phyloP scores from a whole-genome alignment of 1,140 invertebrate species.

The Liolophura sinensis region DNA sequence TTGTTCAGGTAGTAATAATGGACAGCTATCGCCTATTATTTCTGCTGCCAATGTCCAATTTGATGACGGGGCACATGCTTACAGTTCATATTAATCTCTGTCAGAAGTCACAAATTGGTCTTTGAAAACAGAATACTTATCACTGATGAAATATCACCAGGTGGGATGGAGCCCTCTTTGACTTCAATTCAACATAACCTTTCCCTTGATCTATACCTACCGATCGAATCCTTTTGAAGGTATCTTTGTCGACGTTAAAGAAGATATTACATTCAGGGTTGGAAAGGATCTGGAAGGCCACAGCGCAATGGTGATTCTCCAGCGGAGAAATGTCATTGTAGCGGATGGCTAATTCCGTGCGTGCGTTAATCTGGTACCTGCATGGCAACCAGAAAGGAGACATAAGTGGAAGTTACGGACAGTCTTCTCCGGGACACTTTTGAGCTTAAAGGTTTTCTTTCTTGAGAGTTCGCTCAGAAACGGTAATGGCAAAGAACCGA shows the following conservation, averaged over 20 bases:
- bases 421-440: background rate
- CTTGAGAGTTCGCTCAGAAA: no score
- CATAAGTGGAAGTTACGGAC: background rate
- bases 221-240: conserved; percentile 81
- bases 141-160: no score
- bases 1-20: no score
- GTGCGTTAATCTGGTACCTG: conserved; percentile 74
- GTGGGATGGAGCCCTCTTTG: no score
- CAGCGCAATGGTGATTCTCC: conserved; percentile 88
- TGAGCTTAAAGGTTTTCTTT: background rate
- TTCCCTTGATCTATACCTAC: conserved; percentile 65
- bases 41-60: no score
- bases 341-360: conserved; percentile 80
- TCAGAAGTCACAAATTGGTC: no score
- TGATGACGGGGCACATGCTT: no score
- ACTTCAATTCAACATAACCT: no score
- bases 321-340: conserved; percentile 89
- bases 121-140: no score
- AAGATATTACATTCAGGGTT: conserved; percentile 82
- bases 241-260: conserved; percentile 82
- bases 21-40: no score
- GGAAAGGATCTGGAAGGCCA: conserved; percentile 80
- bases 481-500: no score
- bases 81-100: no score
- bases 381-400: conserved; percentile 7